Evolutionary conservation across 2,888 invertebrate genomes (phyloP), one percentile per base, ranked within the genome.

Genomic region (Teleogryllus oceanicus): DNA sequence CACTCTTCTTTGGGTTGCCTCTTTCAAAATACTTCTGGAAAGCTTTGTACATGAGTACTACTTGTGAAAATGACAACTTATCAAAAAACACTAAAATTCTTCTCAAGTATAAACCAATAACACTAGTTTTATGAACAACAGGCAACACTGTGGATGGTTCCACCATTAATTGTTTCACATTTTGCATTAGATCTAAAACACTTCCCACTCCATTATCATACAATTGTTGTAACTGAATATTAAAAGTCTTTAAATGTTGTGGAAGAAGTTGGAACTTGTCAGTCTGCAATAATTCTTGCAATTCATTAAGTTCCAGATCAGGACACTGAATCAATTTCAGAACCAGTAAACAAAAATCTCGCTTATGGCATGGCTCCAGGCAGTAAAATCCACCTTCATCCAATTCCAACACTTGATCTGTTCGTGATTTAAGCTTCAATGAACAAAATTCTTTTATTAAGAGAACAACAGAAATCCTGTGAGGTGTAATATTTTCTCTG

Each of bases 41-140:
- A 83, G 92, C 91, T 84, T 92, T 91, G 85, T 92, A 93, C 49
- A 96, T 89, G 74, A 91, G 89, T 77, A 93, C 93, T 81, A 95
- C 92, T 89, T 95, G 94, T 74, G 94, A 92, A 88, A 97, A 97
- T 20, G 94, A 91, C 83, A 96, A 88, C 86, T 94, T 94, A 84
- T 96, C 95, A 85, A 96, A 92, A 82, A 94, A 92, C 1, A 96
- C 89, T 83, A 94, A 90, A 85, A 96, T 92, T 85, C 96, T 90
- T 82, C 96, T 89, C 82, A 97, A 89, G 87, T 94, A 97, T 83
- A 95, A 89, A 50, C 96, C 93, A 85, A 92, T 87, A 82, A 92
- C 90, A 88, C 93, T 93, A 83, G 90, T 91, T 85, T 91, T 91
- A 81, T 91, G 90, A 82, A 93, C 90, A 79, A 90, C 86, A 83